Evolutionary conservation across 1,140 invertebrate species (phyloP).

Genomic region (Choristoneura fumiferana): DNA sequence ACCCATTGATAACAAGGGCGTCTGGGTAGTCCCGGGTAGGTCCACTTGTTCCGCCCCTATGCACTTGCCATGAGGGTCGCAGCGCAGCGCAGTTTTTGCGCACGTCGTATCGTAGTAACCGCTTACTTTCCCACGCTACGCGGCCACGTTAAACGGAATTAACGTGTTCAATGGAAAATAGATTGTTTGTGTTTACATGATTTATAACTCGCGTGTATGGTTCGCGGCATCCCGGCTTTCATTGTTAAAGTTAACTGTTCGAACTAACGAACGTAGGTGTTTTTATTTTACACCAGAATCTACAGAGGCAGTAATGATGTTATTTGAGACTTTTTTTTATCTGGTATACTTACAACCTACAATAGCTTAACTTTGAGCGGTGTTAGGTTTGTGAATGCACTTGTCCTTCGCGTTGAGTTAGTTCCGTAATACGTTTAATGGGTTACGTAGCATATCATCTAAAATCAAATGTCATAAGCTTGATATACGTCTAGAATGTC

Average conservation of each 20-base stretch:
- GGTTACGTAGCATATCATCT: too few relatives aligned
- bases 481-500: too few relatives aligned
- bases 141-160: slow-evolving; percentile 37
- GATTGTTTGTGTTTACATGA: slow-evolving; percentile 31
- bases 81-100: slow-evolving; percentile 70
- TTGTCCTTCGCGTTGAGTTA: too few relatives aligned
- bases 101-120: slow-evolving; percentile 50
- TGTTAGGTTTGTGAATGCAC: too few relatives aligned
- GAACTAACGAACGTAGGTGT: too few relatives aligned
- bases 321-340: too few relatives aligned
- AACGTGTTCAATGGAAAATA: slow-evolving; percentile 39
- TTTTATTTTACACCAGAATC: too few relatives aligned
- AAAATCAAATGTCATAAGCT: too few relatives aligned
- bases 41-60: slow-evolving; percentile 71
- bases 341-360: too few relatives aligned
- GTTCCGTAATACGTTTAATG: too few relatives aligned
- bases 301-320: too few relatives aligned
- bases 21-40: slow-evolving; percentile 30
- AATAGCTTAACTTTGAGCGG: too few relatives aligned
- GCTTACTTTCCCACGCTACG: slow-evolving; percentile 60
- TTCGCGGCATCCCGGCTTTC: slow-evolving; percentile 11
- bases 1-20: background rate
- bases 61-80: slow-evolving; percentile 63
- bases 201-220: slow-evolving; percentile 8
- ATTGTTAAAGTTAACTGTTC: slow-evolving; percentile 4